Conservation (phyloP, 2,113 vertebrate species). For the Osmerus eperlanus region DNA sequence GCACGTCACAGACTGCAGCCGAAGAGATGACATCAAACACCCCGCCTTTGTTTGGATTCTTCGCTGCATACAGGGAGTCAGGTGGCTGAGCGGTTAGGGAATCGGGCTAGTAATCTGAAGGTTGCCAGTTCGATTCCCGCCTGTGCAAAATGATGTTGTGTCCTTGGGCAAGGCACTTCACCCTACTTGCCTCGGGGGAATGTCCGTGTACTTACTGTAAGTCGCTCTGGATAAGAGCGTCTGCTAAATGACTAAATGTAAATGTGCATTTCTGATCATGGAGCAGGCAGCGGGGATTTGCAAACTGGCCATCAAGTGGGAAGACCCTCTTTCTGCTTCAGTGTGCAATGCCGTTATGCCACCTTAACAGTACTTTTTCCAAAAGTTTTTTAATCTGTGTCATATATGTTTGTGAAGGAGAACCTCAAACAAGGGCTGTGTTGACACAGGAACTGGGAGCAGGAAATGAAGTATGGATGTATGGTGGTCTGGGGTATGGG, state of each 20-base stretch:
- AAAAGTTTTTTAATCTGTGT: constrained; percentile 1
- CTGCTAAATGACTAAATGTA: too few relatives aligned
- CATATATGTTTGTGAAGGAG: background rate
- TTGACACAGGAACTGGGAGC: constrained; percentile 15
- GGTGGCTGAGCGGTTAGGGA: too few relatives aligned
- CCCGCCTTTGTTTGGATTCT: constrained; percentile 16
- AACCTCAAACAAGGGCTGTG: background rate
- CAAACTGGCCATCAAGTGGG: background rate
- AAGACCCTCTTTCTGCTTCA: background rate
- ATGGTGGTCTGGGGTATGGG: constrained; percentile 22
- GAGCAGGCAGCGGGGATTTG: constrained; percentile 9
- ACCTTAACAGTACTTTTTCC: background rate
- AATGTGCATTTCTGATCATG: background rate
- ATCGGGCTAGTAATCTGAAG: too few relatives aligned
- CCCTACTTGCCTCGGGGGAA: too few relatives aligned
- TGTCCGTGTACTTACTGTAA: too few relatives aligned
- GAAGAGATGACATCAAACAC: background rate
- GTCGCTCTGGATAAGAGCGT: too few relatives aligned
- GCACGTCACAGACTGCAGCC: background rate
- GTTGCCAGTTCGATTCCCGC: too few relatives aligned
- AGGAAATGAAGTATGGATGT: constrained; percentile 22
- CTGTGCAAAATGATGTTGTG: too few relatives aligned
- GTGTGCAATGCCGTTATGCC: background rate
- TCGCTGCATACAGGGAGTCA: background rate
- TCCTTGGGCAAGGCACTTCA: too few relatives aligned